Percentiles rank a stretch among this genome's conserved stretches.
Conservation (phyloP, 2,797 vertebrate genomes). For the Sylvilagus floridanus region DNA sequence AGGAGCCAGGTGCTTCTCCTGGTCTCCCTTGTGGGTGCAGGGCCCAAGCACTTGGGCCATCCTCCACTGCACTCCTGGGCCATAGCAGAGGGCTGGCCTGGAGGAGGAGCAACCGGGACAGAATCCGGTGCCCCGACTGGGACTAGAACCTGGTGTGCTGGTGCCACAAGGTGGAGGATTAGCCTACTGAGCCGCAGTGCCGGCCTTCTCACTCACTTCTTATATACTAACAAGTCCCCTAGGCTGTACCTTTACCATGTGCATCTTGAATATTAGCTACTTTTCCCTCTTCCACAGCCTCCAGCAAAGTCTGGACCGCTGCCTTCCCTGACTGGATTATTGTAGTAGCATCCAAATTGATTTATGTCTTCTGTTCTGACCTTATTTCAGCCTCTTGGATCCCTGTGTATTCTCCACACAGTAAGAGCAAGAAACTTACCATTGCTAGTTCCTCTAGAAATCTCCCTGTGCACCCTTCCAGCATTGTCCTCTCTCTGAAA, state of each 20-base stretch:
- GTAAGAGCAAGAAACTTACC: not conserved
- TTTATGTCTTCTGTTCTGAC: not conserved
- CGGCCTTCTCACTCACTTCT: not conserved
- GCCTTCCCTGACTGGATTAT: not conserved
- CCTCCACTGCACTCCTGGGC: too few relatives aligned
- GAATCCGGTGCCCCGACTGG: too few relatives aligned
- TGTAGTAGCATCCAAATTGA: not conserved
- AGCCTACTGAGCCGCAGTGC: too few relatives aligned
- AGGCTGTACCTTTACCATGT: not conserved
- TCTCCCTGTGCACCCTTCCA: not conserved
- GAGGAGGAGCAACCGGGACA: too few relatives aligned
- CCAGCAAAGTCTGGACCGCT: not conserved
- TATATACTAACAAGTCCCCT: not conserved
- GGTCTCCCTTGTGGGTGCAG: too few relatives aligned
- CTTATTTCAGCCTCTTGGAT: too few relatives aligned
- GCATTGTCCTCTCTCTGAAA: not conserved
- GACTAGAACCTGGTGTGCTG: too few relatives aligned
- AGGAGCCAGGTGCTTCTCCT: too few relatives aligned
- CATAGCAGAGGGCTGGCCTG: too few relatives aligned
- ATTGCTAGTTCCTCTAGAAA: not conserved
- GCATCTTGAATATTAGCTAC: not conserved
- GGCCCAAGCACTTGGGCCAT: too few relatives aligned
- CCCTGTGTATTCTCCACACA: not conserved
- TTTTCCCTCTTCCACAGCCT: not conserved
- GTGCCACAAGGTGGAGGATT: too few relatives aligned